Evolutionary conservation across 2,888 invertebrate genomes (phyloP), one percentile per base, ranked within the genome.

Genomic region (Lasioglossum oenotherae): DNA sequence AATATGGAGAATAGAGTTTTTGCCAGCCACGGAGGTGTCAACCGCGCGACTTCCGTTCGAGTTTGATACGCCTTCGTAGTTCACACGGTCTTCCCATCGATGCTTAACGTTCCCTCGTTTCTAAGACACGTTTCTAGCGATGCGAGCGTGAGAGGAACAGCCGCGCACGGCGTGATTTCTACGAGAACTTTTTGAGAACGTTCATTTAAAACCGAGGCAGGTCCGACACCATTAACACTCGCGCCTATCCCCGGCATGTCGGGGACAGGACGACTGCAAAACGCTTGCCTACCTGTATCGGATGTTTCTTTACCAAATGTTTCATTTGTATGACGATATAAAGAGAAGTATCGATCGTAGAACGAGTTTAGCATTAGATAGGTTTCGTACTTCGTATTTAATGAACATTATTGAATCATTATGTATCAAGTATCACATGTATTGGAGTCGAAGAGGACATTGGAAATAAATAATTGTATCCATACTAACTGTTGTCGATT

Each of bases 371-470:
- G 89, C 89, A 80, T 69, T 84, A 90, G 91, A 90, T 92, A 93
- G 93, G 90, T 93, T 93, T 93, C 93, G 92, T 93, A 93, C 91
- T 93, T 92, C 91, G 91, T 93, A 92, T 92, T 93, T 90, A 92
- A 91, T 90, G 90, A 92, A 84, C 82, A 92, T 91, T 91, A 92
- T 86, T 90, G 79, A 87, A 90, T 89, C 85, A 91, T 93, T 91
- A 89, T 92, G 89, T 92, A 93, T 92, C 89, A 88, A 89, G 79
- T 92, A 92, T 91, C 87, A 84, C 89, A 91, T 92, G 92, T 91
- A 92, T 91, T 82, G 91, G 87, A 91, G 90, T 88, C 89, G 89
- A 89, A 89, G 89, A 89, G 87, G 91, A 91, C 88, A 92, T 92
- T 91, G 90, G 85, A 87, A 93, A 93, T 93, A 93, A 92, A 93